Evolutionary conservation across 2,113 vertebrate species (phyloP).

Genomic region (Tautogolabrus adspersus): DNA sequence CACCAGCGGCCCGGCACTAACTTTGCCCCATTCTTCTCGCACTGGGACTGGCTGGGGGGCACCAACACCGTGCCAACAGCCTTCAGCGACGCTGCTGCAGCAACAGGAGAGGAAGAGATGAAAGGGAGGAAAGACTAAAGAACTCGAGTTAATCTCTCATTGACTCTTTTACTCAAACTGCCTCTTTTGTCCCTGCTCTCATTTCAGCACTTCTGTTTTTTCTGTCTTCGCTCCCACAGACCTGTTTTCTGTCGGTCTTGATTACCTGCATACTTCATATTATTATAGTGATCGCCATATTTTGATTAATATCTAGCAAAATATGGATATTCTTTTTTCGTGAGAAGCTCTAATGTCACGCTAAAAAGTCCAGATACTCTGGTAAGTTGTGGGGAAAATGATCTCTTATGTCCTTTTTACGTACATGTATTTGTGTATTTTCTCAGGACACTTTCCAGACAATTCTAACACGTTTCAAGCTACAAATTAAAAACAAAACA

Average conservation of each 20-base stretch:
- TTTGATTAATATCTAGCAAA: constrained; percentile 14
- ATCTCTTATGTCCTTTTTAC: constrained; percentile 14
- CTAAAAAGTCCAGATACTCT: constrained; percentile 21
- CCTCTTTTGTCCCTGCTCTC: constrained; percentile 38
- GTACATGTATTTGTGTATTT: neutral
- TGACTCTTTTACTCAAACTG: constrained; percentile 40
- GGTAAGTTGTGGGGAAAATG: constrained; percentile 29
- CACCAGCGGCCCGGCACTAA: constrained; percentile 83
- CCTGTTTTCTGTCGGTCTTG: neutral
- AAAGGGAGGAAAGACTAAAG: constrained; percentile 62
- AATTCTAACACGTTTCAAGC: constrained; percentile 14
- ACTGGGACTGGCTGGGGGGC: constrained; percentile 87
- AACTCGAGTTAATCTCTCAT: constrained; percentile 37
- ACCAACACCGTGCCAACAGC: constrained; percentile 61
- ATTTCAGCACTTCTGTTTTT: constrained; percentile 18
- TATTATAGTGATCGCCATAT: neutral
- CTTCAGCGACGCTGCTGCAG: constrained; percentile 28
- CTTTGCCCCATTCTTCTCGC: constrained; percentile 86
- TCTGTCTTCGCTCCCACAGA: constrained; percentile 3
- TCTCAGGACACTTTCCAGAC: constrained; percentile 1
- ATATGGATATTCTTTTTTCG: constrained; percentile 5
- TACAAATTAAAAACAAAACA: constrained; percentile 23
- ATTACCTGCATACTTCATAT: neutral
- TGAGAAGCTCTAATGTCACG: constrained; percentile 22
- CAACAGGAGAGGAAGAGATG: constrained; percentile 55